phyloP scores from a whole-genome alignment of 2,113 vertebrate genomes.

The Phrynosoma platyrhinos region DNA sequence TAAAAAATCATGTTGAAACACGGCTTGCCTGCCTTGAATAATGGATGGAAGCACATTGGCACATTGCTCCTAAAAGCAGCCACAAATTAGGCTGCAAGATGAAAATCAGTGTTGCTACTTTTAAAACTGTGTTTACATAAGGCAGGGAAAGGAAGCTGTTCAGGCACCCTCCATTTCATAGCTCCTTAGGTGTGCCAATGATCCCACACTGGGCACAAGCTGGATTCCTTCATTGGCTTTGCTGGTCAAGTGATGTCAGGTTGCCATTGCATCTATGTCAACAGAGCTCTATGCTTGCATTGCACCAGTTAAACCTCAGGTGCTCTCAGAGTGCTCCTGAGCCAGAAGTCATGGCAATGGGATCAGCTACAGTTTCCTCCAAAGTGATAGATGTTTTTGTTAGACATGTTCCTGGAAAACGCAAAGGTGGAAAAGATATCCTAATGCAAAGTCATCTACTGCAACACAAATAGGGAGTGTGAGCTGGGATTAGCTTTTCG shows the following conservation, averaged over 20 bases:
- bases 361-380: background rate
- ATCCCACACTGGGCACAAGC: background rate
- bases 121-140: background rate
- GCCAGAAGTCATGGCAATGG: background rate
- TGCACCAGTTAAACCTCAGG: no score
- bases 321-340: background rate
- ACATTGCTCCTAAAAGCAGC: background rate
- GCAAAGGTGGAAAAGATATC: background rate
- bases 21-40: background rate
- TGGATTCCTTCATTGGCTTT: background rate
- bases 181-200: background rate
- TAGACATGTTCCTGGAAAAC: background rate
- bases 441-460: background rate
- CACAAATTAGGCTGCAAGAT: background rate
- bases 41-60: no score
- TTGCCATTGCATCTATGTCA: background rate
- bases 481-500: no score
- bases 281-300: background rate
- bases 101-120: background rate
- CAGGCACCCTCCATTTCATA: background rate
- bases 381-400: background rate
- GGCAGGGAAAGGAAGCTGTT: background rate
- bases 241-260: no score
- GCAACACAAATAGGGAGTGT: background rate
- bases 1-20: background rate